Base-by-base conservation (phyloP, 2,797 vertebrate species). In the Pelodytes ibericus region DNA sequence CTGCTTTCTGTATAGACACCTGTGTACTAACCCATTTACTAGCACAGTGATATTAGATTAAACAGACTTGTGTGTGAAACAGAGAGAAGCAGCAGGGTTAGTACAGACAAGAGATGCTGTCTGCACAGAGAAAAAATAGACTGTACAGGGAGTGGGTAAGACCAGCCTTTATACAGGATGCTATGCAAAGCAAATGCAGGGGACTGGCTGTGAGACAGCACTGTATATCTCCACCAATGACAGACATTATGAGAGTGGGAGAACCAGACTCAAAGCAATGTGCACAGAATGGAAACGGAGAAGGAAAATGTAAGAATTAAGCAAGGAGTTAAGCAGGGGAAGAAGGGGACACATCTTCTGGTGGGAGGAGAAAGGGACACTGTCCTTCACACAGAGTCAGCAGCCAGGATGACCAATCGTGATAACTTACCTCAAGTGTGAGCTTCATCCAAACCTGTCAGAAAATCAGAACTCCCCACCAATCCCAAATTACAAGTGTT, bases 231-330 rank as follows among this genome's bases (percentile, higher is more conserved):
- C 24, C 49, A 6, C 27, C 15, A 18, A 6, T 62, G 60, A 30
- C 18, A 39, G 2, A 62, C 29, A 4, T 53, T 53, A 53, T 53
- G 20, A 22, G 25, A 70, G 26, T 26, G 33, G 27, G 31, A 27
- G 63, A 33, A 59, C 41, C 25, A 62, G 30, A 4, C 27, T 33
- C 7, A 36, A 63, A 62, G 67, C 26, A 36, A 31, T 33, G 56
- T 57, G 49, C 59, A 47, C 53, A 58, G 60, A 59, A 49, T 58
- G 59, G 62, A 67, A 60, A 59, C 58, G 63, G 74, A 69, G 67
- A 51, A 53, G 44, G 61, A 63, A 11, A 24, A 62, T n/a, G 36
- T 11, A 47, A 57, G 53, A 26, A 10, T 44, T 10, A 75, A 49
- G 30, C 27, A n/a, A 77, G 60, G 59, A 71, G 64, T 49, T 61